A percentile compares a stretch with the other conserved stretches of the same genome.
Evolutionary conservation across 2,797 vertebrate genomes (phyloP).

Genomic region (Ciconia nigra): DNA sequence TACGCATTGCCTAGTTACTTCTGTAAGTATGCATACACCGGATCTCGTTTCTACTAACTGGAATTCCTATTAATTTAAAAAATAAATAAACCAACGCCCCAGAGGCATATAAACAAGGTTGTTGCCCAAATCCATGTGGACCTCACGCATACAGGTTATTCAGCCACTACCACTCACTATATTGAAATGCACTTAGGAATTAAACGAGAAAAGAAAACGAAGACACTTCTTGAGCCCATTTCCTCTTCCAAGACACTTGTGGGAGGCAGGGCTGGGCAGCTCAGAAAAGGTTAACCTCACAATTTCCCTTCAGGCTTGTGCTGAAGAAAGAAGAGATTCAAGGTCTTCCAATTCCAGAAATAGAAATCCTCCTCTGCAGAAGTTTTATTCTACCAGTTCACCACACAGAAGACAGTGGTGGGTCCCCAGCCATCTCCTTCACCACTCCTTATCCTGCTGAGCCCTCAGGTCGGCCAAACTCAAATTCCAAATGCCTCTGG

Average conservation of each 20-base stretch:
- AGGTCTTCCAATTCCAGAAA: neutral
- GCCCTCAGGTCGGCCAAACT: neutral
- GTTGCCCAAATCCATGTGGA: neutral
- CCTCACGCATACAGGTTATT: neutral
- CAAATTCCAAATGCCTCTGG: neutral
- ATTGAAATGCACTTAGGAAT: neutral
- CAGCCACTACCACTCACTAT: neutral
- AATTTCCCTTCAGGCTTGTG: neutral
- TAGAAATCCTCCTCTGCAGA: neutral
- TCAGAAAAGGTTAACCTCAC: neutral
- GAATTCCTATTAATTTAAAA: neutral
- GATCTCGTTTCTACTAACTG: neutral
- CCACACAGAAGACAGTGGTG: neutral
- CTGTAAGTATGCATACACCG: neutral
- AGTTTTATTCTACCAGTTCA: neutral
- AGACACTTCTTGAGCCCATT: neutral
- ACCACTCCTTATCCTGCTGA: neutral
- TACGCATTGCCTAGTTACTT: neutral
- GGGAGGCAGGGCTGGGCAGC: neutral
- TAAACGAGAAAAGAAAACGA: accelerated
- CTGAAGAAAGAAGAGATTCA: neutral
- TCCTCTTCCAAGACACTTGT: neutral
- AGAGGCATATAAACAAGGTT: neutral
- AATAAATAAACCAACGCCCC: neutral
- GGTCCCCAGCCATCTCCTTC: neutral